A percentile compares a stretch with the other conserved stretches of the same genome.
These are phyloP conservation scores for Perizoma affinitatum DNA, from an alignment of 2,888 invertebrate species.

Conservation along the genomic window DNA sequence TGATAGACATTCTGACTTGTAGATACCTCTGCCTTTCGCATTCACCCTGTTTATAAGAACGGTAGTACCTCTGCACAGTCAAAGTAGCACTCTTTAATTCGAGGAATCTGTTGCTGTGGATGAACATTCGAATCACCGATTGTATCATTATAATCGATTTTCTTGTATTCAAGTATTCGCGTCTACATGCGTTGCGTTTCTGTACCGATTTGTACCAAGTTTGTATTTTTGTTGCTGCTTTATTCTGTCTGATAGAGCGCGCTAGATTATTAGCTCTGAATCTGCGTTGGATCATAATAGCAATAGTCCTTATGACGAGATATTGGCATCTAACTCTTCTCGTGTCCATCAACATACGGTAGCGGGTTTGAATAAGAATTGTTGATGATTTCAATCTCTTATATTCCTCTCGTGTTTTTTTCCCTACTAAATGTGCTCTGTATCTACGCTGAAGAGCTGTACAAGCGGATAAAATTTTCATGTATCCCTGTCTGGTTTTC, in stretches of 20 bases:
- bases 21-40: slow-evolving; percentile 50
- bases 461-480: slow-evolving; percentile 58
- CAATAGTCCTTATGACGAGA: slow-evolving; percentile 49
- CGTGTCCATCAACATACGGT: slow-evolving; percentile 52
- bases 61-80: slow-evolving; percentile 68
- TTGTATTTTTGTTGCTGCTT: slow-evolving; percentile 66
- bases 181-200: slow-evolving; percentile 53
- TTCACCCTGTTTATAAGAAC: slow-evolving; percentile 55
- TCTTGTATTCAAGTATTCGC: slow-evolving; percentile 53
- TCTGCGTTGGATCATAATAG: slow-evolving; percentile 63
- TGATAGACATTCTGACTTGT: slow-evolving; percentile 43
- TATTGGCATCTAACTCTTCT: slow-evolving; percentile 53
- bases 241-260: slow-evolving; percentile 42
- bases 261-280: slow-evolving; percentile 56
- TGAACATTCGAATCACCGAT: slow-evolving; percentile 62
- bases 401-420: slow-evolving; percentile 55
- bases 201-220: slow-evolving; percentile 61
- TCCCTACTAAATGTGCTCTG: slow-evolving; percentile 52
- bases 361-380: slow-evolving; percentile 69
- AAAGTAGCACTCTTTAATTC: slow-evolving; percentile 49
- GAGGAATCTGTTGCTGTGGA: slow-evolving; percentile 51
- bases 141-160: slow-evolving; percentile 61
- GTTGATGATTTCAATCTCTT: slow-evolving; percentile 53
- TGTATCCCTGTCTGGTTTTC: slow-evolving; percentile 57
- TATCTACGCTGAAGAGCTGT: slow-evolving; percentile 71